Evolutionary conservation across 2,113 vertebrate species (phyloP).

Genomic region (Columbina picui): DNA sequence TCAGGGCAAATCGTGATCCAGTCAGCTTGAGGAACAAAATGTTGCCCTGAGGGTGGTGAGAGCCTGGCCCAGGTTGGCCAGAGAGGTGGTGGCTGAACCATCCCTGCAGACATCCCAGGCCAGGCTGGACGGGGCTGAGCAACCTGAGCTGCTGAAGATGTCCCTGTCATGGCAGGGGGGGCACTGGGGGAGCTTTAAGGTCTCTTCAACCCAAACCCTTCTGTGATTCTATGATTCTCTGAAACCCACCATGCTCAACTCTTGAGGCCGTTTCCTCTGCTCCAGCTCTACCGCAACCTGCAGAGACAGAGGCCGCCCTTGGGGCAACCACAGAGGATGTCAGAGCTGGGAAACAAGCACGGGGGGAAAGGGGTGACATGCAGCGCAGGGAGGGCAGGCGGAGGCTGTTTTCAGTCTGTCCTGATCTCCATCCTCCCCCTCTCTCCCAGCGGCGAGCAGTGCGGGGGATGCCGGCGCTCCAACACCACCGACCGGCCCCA

Average conservation of each 20-base stretch:
- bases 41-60: no score
- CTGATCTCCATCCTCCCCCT: conserved; percentile 27
- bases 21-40: no score
- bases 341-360: fast-evolving
- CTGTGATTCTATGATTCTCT: no score
- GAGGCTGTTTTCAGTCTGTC: not conserved
- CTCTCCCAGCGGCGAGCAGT: conserved; percentile 89
- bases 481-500: conserved; percentile 90
- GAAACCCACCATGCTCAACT: fast-evolving
- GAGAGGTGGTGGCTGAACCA: no score
- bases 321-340: not conserved
- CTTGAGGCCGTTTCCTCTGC: no score
- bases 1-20: fast-evolving
- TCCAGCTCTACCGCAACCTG: fast-evolving
- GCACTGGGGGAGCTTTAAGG: no score
- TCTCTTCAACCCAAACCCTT: no score
- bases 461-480: conserved; percentile 92
- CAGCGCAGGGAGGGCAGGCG: fast-evolving
- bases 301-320: not conserved
- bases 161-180: no score
- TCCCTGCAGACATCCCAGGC: no score
- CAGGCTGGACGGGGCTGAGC: no score
- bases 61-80: no score
- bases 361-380: not conserved
- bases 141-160: no score